Evolutionary conservation across 2,113 vertebrate species (phyloP), one percentile per base, ranked within the genome.

Genomic region (Cryptotis parvus): DNA sequence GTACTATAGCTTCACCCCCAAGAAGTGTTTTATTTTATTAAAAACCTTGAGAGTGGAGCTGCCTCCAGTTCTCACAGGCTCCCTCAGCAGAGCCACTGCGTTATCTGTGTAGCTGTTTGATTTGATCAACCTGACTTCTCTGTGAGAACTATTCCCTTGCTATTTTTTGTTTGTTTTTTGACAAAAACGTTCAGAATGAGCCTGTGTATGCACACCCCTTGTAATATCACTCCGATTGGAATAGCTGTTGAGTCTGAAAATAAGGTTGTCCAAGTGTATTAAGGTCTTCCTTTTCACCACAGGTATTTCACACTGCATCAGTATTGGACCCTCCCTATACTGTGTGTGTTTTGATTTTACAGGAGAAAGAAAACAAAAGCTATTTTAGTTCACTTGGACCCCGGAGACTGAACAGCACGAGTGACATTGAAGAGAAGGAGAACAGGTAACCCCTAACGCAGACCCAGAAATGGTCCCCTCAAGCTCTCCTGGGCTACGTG

Each of bases 381-480:
- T 98, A 96, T 85, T 95, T 97, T 87, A 96, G 96, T 84, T 97
- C 97, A 10, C 95, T 98, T 94, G 95, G 93, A 31, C 95, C 97
- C 72, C 96, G 98, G 95, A 97, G 97, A 89, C 96, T 98, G n/a
- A 97, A 93, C 91, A 97, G 94, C 74, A 91, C 96, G 0, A 95
- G 95, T 1, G 97, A 98, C 49, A 90, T 95, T 74, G 98, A 98
- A 95, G 98, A 98, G 92, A 98, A 98, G 89, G 98, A 98, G 84
- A 98, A 98, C 97, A 98, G 98, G 98, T 98, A 96, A 97, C 95
- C 26, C 26, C 16, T 45, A 63, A 85, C 52, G 33, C 16, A 77
- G 58, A 41, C 52, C 90, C n/a, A 83, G n/a, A 63, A 33, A 11
- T 29, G 74, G 84, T 81, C 94, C 81, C 45, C 35, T 82, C 41